Conservation (phyloP, 2,888 invertebrate genomes). For the Tachina fera region DNA sequence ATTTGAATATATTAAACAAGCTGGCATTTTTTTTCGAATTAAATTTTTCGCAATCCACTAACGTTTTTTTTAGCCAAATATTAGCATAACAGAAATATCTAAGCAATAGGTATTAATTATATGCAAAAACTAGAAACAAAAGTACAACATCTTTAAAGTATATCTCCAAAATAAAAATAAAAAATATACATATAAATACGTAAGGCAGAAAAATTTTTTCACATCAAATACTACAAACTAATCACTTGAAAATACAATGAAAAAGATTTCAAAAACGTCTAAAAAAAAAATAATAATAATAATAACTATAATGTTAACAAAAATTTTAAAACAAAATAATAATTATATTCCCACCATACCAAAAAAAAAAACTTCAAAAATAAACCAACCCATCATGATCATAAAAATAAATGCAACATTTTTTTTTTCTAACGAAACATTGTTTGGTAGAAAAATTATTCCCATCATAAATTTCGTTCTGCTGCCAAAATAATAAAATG, state of each 20-base stretch:
- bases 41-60: constrained; percentile 41
- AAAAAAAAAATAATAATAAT: constrained; percentile 1
- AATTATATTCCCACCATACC: constrained; percentile 49
- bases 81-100: constrained; percentile 8
- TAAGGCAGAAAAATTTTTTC: constrained; percentile 5
- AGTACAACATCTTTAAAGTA: constrained; percentile 2
- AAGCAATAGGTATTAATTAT: constrained; percentile 33
- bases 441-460: constrained; percentile 30
- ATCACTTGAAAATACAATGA: constrained; percentile 4
- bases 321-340: constrained; percentile 19
- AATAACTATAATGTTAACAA: constrained; percentile 25
- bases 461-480: constrained; percentile 54
- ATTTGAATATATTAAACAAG: constrained; percentile 13
- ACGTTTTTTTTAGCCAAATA: constrained; percentile 20
- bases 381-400: constrained; percentile 44
- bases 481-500: constrained; percentile 41
- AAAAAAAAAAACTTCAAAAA: constrained; percentile 42
- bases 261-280: constrained; percentile 40
- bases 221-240: constrained; percentile 36
- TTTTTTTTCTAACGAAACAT: constrained; percentile 16
- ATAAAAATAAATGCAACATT: constrained; percentile 45
- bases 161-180: constrained; percentile 1
- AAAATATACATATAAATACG: background rate
- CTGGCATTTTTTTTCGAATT: background rate
- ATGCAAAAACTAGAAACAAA: constrained; percentile 25